These are phyloP conservation scores for Neosalanx taihuensis DNA, from an alignment of 2,797 vertebrate genomes.

Conservation along the genomic window DNA sequence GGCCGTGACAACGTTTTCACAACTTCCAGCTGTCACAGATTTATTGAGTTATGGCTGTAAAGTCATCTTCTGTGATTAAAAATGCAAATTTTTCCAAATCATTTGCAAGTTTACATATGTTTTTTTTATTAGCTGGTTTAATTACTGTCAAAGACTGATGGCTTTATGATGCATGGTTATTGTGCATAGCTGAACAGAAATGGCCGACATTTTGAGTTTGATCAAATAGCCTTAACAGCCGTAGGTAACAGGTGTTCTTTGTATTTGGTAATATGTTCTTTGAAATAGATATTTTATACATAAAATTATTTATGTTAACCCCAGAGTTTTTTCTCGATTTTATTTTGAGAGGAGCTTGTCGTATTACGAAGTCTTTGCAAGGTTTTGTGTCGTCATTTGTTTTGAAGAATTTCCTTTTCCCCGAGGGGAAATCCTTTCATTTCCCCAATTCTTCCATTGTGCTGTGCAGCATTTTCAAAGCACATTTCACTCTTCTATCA, in stretches of 20 bases:
- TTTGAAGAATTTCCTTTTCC: constrained; percentile 62
- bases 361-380: constrained; percentile 44
- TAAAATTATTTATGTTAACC: neutral
- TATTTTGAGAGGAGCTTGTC: constrained; percentile 43
- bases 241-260: too few relatives aligned
- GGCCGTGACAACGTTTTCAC: constrained; percentile 68
- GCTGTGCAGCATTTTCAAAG: constrained; percentile 24
- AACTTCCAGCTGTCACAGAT: constrained; percentile 71
- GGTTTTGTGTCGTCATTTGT: constrained; percentile 59
- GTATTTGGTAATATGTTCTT: constrained; percentile 8
- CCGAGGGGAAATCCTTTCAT: constrained; percentile 53
- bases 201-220: neutral
- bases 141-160: constrained; percentile 70
- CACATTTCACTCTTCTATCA: constrained; percentile 67
- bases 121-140: constrained; percentile 71
- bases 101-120: constrained; percentile 67
- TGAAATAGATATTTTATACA: constrained; percentile 40
- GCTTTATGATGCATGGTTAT: constrained; percentile 60
- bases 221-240: too few relatives aligned
- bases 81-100: constrained; percentile 74
- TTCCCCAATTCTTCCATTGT: too few relatives aligned
- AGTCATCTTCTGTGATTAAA: constrained; percentile 80
- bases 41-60: constrained; percentile 73
- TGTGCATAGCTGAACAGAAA: constrained; percentile 46
- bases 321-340: constrained; percentile 17